These are phyloP conservation scores for Setophaga petechia DNA, from an alignment of 2,113 vertebrate genomes.

Conservation along the genomic window DNA sequence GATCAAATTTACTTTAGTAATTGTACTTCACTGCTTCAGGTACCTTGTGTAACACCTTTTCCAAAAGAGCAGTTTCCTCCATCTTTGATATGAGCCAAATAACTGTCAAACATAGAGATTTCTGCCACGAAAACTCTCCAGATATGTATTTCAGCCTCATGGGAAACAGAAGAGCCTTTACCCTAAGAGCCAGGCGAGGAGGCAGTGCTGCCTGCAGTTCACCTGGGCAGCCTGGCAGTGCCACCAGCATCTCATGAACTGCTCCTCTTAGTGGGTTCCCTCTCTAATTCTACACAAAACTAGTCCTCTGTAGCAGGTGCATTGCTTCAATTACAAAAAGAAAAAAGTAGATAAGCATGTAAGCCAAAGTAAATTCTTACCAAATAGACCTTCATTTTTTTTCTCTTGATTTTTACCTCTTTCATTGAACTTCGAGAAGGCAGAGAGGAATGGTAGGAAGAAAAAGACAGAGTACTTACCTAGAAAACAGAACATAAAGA, in stretches of 20 bases:
- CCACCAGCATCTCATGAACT: neutral
- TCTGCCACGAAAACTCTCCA: neutral
- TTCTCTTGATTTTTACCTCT: conserved; percentile 5
- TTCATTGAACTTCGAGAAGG: neutral
- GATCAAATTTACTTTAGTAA: neutral
- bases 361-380: conserved; percentile 40
- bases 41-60: neutral
- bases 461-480: conserved; percentile 72
- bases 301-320: accelerated
- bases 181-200: neutral
- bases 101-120: neutral
- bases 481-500: conserved; percentile 62
- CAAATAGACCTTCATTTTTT: neutral
- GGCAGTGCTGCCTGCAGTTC: neutral
- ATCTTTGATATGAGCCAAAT: neutral
- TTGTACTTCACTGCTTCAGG: neutral
- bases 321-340: neutral
- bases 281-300: neutral
- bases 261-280: neutral
- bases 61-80: neutral
- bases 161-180: neutral
- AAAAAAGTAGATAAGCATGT: neutral
- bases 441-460: neutral
- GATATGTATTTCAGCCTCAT: neutral
- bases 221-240: neutral